Percentiles rank a stretch among this genome's conserved stretches.
Conservation (phyloP, 2,113 vertebrate genomes). For the Nyctibius bracteatus region DNA sequence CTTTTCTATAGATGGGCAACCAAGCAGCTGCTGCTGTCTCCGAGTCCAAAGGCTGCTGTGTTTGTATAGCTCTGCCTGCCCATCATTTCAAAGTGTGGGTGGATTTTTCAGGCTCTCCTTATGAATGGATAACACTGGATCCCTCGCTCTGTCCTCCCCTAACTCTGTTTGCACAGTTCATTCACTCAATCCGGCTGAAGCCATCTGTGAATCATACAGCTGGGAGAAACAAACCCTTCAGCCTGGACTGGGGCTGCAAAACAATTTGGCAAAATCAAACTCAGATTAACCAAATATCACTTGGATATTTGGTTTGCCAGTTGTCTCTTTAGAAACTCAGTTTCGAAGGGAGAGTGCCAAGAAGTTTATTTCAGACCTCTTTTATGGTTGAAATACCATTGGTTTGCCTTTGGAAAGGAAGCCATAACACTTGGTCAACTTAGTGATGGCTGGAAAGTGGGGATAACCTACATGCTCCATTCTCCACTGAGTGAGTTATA, state of each 20-base stretch:
- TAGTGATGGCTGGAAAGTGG: neutral
- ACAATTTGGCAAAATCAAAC: neutral
- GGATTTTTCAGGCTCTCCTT: neutral
- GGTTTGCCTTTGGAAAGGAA: neutral
- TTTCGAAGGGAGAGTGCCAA: neutral
- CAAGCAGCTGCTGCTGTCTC: neutral
- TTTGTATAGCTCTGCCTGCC: neutral
- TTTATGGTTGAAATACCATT: neutral
- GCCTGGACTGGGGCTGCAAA: neutral
- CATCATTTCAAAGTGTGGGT: accelerated
- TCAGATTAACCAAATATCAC: neutral
- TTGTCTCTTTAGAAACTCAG: neutral
- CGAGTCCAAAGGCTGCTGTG: neutral
- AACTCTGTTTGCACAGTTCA: neutral
- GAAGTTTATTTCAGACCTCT: neutral
- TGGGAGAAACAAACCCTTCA: neutral
- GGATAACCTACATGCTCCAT: neutral
- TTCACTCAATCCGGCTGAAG: neutral
- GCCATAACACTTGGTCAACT: neutral
- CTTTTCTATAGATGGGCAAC: neutral
- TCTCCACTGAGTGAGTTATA: neutral
- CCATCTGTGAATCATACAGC: neutral
- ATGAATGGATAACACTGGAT: neutral
- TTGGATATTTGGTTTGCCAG: neutral
- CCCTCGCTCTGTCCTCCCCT: neutral